These are phyloP conservation scores for Balaenoptera acutorostrata DNA, from an alignment of 2,113 vertebrate genomes.

Conservation along the genomic window DNA sequence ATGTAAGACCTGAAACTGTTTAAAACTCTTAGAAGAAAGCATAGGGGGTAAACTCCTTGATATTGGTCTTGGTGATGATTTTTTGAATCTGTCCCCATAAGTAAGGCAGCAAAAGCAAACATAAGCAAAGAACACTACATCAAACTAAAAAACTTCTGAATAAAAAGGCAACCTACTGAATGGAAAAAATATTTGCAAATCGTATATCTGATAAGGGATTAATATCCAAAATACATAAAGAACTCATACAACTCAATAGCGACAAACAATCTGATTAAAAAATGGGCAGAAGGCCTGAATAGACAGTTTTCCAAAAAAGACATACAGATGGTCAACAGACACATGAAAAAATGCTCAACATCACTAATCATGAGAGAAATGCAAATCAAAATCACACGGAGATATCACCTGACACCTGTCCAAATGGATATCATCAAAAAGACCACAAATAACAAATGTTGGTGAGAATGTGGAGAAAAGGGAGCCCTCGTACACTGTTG, in stretches of 20 bases:
- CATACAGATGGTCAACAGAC: background rate
- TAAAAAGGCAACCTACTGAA: background rate
- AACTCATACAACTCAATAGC: background rate
- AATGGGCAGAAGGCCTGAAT: background rate
- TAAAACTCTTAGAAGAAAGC: background rate
- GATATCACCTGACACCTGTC: background rate
- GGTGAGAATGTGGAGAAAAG: background rate
- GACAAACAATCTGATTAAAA: background rate
- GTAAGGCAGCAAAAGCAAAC: background rate
- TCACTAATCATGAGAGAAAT: too few relatives aligned
- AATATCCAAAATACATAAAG: background rate
- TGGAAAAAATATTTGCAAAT: too few relatives aligned
- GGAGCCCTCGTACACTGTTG: fast-evolving
- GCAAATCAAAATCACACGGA: background rate
- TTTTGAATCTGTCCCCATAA: background rate
- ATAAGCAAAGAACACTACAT: background rate
- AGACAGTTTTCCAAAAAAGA: background rate
- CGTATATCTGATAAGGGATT: background rate
- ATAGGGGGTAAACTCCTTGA: background rate
- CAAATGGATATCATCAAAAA: background rate
- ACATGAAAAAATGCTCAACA: background rate
- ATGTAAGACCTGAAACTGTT: background rate
- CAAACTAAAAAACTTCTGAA: background rate
- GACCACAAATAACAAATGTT: background rate
- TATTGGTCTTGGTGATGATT: background rate